Evolutionary conservation across 1,140 invertebrate genomes (phyloP).

Genomic region (Drosophila albomicans): DNA sequence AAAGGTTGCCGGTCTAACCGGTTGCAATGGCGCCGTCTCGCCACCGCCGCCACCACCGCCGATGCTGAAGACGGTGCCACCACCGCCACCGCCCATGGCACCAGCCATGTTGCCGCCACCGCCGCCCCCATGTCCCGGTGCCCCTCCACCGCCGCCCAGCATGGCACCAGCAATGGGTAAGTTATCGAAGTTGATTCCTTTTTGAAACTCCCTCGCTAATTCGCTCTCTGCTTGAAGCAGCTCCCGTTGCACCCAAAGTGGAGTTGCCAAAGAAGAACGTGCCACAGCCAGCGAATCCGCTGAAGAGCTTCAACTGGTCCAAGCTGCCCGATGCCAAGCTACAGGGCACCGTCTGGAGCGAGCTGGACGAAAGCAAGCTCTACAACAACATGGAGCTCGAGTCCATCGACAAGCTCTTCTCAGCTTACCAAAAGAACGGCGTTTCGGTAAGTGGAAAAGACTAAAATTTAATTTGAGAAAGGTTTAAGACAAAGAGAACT

Average conservation of each 20-base stretch:
- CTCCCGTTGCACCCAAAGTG: conserved; percentile 86
- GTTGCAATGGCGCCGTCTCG: conserved; percentile 84
- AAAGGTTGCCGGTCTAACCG: conserved; percentile 88
- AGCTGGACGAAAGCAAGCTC: conserved; percentile 96
- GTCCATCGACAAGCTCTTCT: conserved; percentile 97
- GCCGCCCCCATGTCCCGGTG: conserved; percentile 86
- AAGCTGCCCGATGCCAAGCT: conserved; percentile 95
- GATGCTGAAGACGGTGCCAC: conserved; percentile 86
- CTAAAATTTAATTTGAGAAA: too few relatives aligned
- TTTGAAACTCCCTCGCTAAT: background rate
- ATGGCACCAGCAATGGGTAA: conserved; percentile 81
- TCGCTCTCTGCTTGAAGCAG: conserved; percentile 35
- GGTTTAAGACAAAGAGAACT: too few relatives aligned
- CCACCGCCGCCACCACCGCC: conserved; percentile 88
- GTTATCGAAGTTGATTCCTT: background rate
- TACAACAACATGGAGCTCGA: conserved; percentile 96
- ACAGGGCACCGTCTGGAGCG: conserved; percentile 96
- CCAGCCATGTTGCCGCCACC: conserved; percentile 85
- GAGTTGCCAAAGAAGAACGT: conserved; percentile 90
- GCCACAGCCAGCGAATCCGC: conserved; percentile 94
- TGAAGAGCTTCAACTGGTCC: conserved; percentile 99
- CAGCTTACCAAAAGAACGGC: conserved; percentile 96
- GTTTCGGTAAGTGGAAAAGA: conserved; percentile 87
- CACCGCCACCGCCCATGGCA: conserved; percentile 85
- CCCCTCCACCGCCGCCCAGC: conserved; percentile 85